A percentile compares a stretch with the other conserved stretches of the same genome.
Evolutionary conservation across 2,113 vertebrate genomes (phyloP).

Genomic region (Oreochromis spilurus): DNA sequence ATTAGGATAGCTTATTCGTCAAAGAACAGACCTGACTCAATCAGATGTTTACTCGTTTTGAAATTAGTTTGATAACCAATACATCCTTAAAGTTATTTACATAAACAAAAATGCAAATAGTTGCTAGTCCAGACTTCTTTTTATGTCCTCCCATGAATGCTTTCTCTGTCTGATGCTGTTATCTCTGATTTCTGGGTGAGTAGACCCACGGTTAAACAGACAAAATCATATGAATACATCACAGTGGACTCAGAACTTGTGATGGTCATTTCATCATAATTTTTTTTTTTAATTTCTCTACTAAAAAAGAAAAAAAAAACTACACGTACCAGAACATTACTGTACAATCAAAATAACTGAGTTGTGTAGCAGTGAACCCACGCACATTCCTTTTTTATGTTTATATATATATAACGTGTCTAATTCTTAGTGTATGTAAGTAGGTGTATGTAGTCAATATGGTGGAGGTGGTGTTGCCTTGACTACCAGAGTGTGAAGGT

Average conservation of each 20-base stretch:
- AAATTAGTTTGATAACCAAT: neutral
- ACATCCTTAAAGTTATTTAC: neutral
- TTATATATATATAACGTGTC: neutral
- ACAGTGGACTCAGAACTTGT: neutral
- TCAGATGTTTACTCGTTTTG: neutral
- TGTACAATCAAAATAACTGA: neutral
- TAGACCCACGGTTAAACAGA: neutral
- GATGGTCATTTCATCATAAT: neutral
- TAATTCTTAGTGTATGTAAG: neutral
- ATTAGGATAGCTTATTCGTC: neutral
- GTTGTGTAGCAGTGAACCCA: neutral
- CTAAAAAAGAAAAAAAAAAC: neutral
- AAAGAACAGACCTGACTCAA: neutral
- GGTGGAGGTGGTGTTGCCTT: constrained; percentile 45
- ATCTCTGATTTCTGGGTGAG: neutral
- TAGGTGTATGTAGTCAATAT: neutral
- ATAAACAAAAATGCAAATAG: neutral
- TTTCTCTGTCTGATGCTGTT: neutral
- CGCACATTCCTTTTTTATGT: neutral
- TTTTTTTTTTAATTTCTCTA: neutral
- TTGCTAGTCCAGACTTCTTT: neutral
- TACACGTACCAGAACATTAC: neutral
- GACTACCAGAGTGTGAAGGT: constrained; percentile 60
- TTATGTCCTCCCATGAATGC: neutral
- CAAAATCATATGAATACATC: neutral